These are phyloP conservation scores for Psittacula derbiana DNA, from an alignment of 2,797 vertebrate genomes.

Conservation along the genomic window DNA sequence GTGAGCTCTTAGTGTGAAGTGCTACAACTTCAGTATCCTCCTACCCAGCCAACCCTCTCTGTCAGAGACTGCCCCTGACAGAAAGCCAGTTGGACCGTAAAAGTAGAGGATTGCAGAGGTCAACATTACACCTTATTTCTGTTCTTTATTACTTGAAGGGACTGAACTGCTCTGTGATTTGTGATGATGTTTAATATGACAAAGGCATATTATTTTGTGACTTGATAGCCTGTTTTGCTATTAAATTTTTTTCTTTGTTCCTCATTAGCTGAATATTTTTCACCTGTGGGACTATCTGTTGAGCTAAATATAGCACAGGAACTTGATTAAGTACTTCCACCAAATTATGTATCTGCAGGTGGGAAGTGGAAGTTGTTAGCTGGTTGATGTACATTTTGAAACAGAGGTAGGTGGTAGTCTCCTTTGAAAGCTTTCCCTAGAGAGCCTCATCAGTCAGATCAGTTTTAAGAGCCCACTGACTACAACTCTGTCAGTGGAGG, in stretches of 20 bases:
- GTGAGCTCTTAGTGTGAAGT: background rate
- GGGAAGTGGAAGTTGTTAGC: background rate
- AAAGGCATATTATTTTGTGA: background rate
- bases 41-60: rapidly evolving
- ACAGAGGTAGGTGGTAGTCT: background rate
- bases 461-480: background rate
- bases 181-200: background rate
- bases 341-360: background rate
- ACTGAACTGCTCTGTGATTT: background rate
- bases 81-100: background rate
- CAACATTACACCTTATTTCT: background rate
- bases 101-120: background rate
- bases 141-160: background rate
- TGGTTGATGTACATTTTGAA: background rate
- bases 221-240: background rate
- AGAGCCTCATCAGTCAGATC: background rate
- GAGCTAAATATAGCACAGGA: background rate
- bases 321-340: background rate
- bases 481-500: background rate
- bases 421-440: background rate
- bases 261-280: background rate
- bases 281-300: background rate
- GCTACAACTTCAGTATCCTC: background rate
- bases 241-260: background rate
- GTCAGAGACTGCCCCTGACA: background rate